A percentile compares a stretch with the other conserved stretches of the same genome.
phyloP scores from a whole-genome alignment of 2,888 invertebrate species.

The Drosophila histrio region DNA sequence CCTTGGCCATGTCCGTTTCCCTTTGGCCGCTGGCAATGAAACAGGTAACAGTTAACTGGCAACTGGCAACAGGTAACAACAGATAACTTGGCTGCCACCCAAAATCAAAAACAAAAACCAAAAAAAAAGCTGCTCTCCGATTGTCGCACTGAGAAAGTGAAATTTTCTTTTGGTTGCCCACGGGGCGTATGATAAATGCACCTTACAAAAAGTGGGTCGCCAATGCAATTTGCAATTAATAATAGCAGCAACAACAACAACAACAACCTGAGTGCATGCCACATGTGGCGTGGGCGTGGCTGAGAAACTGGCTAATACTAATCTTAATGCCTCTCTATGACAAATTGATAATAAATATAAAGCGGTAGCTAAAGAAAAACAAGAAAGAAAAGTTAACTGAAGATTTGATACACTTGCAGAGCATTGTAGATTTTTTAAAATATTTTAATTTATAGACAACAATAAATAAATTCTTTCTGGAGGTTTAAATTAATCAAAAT shows the following conservation, averaged over 20 bases:
- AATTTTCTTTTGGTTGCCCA: slow-evolving; percentile 52
- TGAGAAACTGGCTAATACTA: slow-evolving; percentile 57
- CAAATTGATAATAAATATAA: slow-evolving; percentile 63
- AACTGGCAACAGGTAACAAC: slow-evolving; percentile 29
- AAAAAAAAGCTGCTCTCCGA: slow-evolving; percentile 52
- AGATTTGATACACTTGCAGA: background rate
- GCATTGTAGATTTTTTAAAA: background rate
- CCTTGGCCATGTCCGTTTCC: slow-evolving; percentile 35
- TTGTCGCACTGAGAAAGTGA: slow-evolving; percentile 66
- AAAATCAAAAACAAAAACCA: slow-evolving; percentile 34
- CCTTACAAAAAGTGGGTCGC: slow-evolving; percentile 64
- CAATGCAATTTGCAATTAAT: slow-evolving; percentile 74
- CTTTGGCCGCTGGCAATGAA: slow-evolving; percentile 35
- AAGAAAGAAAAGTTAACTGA: background rate
- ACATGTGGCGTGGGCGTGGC: slow-evolving; percentile 42
- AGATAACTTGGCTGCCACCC: slow-evolving; percentile 3
- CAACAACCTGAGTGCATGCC: slow-evolving; percentile 14
- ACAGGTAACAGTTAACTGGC: slow-evolving; percentile 32
- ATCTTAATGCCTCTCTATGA: slow-evolving; percentile 44
- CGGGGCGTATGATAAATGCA: slow-evolving; percentile 71
- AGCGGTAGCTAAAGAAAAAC: background rate
- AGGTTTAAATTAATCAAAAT: no score
- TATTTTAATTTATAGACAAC: no score
- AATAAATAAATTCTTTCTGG: no score
- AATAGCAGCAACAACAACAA: slow-evolving; percentile 14